Conservation (phyloP, 2,113 vertebrate genomes). For the Cheilinus undulatus region DNA sequence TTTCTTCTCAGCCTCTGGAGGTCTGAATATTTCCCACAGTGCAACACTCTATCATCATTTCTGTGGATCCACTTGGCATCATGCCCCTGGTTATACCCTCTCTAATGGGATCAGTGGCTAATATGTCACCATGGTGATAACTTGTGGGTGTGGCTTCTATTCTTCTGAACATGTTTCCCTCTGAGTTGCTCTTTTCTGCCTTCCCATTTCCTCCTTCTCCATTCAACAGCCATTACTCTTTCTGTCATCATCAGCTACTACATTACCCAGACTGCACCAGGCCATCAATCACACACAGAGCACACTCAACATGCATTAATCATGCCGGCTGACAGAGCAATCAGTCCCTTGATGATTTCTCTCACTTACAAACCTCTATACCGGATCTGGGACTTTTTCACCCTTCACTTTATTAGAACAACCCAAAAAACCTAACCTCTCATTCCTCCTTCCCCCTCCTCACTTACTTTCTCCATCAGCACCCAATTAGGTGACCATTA, state of each 20-base stretch:
- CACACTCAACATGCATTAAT: conserved; percentile 63
- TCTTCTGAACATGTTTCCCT: too few relatives aligned
- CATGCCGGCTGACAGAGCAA: conserved; percentile 64
- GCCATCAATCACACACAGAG: conserved; percentile 70
- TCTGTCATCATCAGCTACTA: conserved; percentile 62
- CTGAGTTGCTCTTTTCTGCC: not conserved
- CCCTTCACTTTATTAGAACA: conserved; percentile 52
- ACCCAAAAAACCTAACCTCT: conserved; percentile 34
- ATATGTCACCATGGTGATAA: conserved; percentile 27
- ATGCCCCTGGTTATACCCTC: conserved; percentile 10
- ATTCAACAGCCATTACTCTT: conserved; percentile 54
- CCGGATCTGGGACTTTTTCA: conserved; percentile 54
- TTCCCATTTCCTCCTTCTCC: not conserved
- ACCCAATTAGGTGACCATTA: conserved; percentile 68
- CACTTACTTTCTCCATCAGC: conserved; percentile 46
- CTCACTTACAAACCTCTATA: conserved; percentile 34
- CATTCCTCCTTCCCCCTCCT: not conserved
- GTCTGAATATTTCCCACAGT: conserved; percentile 36
- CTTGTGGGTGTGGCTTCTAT: conserved; percentile 5
- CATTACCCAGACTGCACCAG: conserved; percentile 72
- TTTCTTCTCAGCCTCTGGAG: conserved; percentile 37
- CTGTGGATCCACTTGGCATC: conserved; percentile 27
- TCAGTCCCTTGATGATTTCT: conserved; percentile 65
- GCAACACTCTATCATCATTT: conserved; percentile 47
- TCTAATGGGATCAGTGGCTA: conserved; percentile 41